Evolutionary conservation across 2,113 vertebrate genomes (phyloP).

Genomic region (Otus sunia): DNA sequence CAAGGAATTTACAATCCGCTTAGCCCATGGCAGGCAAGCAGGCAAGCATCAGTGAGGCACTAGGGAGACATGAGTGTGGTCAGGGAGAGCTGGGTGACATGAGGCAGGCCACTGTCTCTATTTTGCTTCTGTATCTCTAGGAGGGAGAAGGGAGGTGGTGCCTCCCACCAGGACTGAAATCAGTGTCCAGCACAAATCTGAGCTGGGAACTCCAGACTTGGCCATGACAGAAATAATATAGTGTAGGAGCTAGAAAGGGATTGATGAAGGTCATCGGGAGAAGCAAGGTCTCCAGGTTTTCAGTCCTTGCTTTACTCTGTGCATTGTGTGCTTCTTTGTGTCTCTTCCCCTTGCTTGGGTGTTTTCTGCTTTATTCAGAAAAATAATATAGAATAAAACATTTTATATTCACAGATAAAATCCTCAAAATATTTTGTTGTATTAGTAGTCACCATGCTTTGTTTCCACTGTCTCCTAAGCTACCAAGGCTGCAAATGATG

Average conservation of each 20-base stretch:
- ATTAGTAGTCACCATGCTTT: neutral
- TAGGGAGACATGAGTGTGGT: rapidly evolving
- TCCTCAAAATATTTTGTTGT: neutral
- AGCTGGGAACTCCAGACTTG: neutral
- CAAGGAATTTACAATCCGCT: neutral
- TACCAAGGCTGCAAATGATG: neutral
- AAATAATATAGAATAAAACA: neutral
- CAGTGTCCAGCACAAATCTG: neutral
- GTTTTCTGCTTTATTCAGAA: neutral
- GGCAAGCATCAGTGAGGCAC: neutral
- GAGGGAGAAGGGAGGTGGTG: neutral
- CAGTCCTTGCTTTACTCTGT: neutral
- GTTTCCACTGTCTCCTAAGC: neutral
- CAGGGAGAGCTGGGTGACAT: neutral
- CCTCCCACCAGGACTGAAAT: neutral
- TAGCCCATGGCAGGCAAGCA: neutral
- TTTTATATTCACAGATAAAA: neutral
- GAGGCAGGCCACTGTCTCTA: neutral
- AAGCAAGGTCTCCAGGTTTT: neutral
- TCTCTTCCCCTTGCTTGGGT: neutral
- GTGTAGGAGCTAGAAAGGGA: neutral
- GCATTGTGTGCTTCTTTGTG: neutral
- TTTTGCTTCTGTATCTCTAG: neutral
- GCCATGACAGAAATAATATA: neutral
- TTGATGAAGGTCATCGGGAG: neutral